Evolutionary conservation across 2,797 vertebrate species (phyloP).

Genomic region (Myotis planiceps): DNA sequence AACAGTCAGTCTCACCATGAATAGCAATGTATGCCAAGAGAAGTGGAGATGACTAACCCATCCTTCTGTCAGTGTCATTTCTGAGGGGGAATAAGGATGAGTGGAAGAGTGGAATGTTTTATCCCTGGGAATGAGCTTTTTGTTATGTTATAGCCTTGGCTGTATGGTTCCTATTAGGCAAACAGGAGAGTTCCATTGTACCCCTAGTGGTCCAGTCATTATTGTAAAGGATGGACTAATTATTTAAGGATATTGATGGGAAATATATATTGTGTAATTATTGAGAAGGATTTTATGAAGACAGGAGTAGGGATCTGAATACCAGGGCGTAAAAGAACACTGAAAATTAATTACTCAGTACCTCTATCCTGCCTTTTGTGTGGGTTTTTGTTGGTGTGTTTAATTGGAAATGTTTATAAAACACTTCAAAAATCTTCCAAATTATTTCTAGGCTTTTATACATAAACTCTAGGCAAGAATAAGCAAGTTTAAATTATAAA

Average conservation of each 20-base stretch:
- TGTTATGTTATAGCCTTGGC: neutral
- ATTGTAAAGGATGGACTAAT: neutral
- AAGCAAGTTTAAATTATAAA: constrained; percentile 37
- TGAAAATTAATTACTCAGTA: neutral
- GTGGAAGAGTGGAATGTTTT: neutral
- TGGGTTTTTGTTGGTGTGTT: neutral
- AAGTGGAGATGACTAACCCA: neutral
- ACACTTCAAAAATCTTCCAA: neutral
- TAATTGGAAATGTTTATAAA: constrained; percentile 52
- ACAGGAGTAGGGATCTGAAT: neutral
- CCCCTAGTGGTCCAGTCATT: neutral
- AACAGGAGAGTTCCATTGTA: neutral
- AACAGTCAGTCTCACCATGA: neutral
- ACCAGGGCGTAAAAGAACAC: neutral
- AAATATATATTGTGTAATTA: neutral
- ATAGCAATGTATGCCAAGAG: neutral
- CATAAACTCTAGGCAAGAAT: neutral
- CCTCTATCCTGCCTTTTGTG: neutral
- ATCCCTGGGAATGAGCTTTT: neutral
- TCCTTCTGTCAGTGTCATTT: neutral
- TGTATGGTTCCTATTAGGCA: neutral
- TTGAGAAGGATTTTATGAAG: constrained; percentile 30
- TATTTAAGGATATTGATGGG: neutral
- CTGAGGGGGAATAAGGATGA: neutral
- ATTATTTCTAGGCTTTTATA: neutral